A percentile compares a stretch with the other conserved stretches of the same genome.
Evolutionary conservation across 2,888 invertebrate genomes (phyloP).

Genomic region (Orchesellides sinensis): DNA sequence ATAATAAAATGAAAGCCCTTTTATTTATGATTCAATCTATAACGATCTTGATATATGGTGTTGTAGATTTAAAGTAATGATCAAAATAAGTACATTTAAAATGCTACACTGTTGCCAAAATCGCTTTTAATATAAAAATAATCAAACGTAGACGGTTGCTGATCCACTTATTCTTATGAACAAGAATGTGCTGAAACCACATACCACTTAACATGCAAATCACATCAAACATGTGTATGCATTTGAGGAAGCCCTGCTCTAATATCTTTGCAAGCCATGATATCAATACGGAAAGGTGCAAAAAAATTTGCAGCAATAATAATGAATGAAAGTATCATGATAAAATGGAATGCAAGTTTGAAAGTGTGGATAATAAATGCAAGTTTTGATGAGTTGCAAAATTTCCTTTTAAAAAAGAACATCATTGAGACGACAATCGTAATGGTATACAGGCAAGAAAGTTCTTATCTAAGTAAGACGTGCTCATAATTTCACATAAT

Average conservation of each 20-base stretch:
- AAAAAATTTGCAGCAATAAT: constrained; percentile 27
- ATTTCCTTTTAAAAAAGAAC: constrained; percentile 25
- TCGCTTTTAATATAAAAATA: not conserved
- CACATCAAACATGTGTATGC: not conserved
- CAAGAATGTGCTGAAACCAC: not conserved
- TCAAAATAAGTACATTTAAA: constrained; percentile 8
- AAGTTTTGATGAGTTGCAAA: constrained; percentile 51
- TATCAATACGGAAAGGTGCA: not conserved
- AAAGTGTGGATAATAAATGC: not conserved
- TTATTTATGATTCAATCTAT: constrained; percentile 32
- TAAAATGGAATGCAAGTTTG: constrained; percentile 12
- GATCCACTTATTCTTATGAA: too few species aligned
- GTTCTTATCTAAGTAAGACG: constrained; percentile 56
- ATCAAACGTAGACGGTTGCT: not conserved
- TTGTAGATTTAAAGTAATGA: constrained; percentile 23
- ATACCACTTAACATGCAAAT: not conserved
- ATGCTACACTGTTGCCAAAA: constrained; percentile 28
- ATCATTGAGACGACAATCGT: constrained; percentile 31
- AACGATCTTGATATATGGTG: constrained; percentile 34
- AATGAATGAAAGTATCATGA: constrained; percentile 16
- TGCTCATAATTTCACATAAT: constrained; percentile 60
- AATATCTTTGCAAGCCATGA: constrained; percentile 1
- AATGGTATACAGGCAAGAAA: constrained; percentile 33
- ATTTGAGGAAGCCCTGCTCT: not conserved
- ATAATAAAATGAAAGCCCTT: constrained; percentile 4